These are phyloP conservation scores for Pelecanus crispus DNA, from an alignment of 2,113 vertebrate species.

Conservation along the genomic window DNA sequence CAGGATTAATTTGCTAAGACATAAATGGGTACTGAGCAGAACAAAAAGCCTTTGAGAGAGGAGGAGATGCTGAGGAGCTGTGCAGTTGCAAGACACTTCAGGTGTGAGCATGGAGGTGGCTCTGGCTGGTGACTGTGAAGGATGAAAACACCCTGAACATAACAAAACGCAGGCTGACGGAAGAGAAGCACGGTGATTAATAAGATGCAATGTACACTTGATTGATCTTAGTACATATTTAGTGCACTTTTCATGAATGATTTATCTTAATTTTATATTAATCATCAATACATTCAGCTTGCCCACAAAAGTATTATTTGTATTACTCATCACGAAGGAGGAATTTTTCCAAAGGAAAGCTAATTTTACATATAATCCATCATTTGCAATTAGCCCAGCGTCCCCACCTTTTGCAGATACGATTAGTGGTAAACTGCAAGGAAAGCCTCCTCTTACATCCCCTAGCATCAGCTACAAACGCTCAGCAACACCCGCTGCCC, in stretches of 20 bases:
- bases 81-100: background rate
- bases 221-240: constrained; percentile 8
- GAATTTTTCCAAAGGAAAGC: background rate
- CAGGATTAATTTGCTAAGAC: background rate
- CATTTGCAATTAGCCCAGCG: background rate
- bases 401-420: background rate
- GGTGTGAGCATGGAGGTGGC: background rate
- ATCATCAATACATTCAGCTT: background rate
- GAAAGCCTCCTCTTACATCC: background rate
- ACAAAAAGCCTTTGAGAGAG: background rate
- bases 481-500: background rate
- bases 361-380: background rate
- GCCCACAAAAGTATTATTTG: background rate
- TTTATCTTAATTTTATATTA: constrained; percentile 37
- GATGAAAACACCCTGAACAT: background rate
- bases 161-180: background rate
- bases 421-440: background rate
- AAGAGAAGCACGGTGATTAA: background rate
- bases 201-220: background rate
- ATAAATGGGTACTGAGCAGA: background rate
- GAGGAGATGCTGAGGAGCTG: background rate
- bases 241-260: background rate
- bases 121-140: background rate
- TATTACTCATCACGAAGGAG: background rate
- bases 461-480: background rate